A percentile compares a stretch with the other conserved stretches of the same genome.
phyloP scores from a whole-genome alignment of 2,113 vertebrate species.

The Gorsachius goisagi region DNA sequence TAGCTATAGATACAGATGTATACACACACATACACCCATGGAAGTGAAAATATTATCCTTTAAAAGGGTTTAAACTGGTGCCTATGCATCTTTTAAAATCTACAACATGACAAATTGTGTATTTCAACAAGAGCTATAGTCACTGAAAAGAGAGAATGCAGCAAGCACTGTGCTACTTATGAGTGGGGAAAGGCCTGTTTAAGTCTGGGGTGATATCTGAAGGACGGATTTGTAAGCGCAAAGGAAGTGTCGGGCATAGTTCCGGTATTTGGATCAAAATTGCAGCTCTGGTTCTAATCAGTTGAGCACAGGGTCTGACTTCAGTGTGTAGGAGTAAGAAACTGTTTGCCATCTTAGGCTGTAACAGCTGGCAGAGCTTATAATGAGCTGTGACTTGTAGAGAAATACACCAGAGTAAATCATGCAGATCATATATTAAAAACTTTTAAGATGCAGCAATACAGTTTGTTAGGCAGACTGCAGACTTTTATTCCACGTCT shows the following conservation, averaged over 20 bases:
- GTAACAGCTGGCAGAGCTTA: background rate
- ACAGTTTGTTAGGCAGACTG: background rate
- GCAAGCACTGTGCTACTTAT: background rate
- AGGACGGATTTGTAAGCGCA: background rate
- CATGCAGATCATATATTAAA: background rate
- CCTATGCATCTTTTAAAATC: background rate
- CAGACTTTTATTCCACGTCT: background rate
- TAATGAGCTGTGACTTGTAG: background rate
- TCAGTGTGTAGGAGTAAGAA: background rate
- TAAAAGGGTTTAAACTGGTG: background rate
- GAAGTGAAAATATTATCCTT: background rate
- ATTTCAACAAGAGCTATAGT: background rate
- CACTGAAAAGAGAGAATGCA: background rate
- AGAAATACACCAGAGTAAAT: background rate
- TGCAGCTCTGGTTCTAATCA: constrained; percentile 35
- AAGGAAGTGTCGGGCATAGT: background rate
- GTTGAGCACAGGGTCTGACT: background rate
- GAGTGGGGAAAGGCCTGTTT: background rate
- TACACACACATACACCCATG: background rate
- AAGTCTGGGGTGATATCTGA: background rate
- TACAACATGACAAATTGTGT: background rate
- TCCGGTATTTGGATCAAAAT: background rate
- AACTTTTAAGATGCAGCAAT: background rate
- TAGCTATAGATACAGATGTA: background rate
- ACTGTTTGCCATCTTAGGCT: background rate